Base-by-base conservation (phyloP, 1,140 invertebrate species). In the Euura saliciscinereae region DNA sequence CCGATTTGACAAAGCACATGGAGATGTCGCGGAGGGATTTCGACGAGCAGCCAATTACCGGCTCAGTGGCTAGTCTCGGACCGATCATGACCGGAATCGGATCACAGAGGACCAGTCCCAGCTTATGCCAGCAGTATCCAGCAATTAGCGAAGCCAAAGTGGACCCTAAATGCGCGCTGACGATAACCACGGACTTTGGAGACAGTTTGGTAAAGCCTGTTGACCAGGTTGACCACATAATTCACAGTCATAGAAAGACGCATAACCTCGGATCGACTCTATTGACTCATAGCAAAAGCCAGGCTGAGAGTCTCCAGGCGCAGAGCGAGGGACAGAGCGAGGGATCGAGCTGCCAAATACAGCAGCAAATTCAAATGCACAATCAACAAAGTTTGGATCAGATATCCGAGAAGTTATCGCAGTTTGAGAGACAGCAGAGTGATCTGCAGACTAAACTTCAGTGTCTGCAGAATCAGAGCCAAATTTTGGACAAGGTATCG, bases 1-100 rank as follows among this genome's bases (percentile, higher is more conserved):
- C 86, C 1, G 86, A 88, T 75, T 74, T 88, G 0, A 87, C 85
- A 0, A 88, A 88, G 28, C 86, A 87, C 51, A 85, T 86, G 80
- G 86, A 88, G 68, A 78, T 87, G 4, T 77, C 81, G 0, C 80
- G 85, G 2, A 88, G 87, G 51, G 86, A 88, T 66, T 87, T 87
- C 43, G 86, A 88, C 0, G 86, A 87, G 59, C 86, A 87, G 67
- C 85, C 84, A 0, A 79, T 86, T 8, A 83, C 82, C 6, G 85
- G 86, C 11, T 87, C 86, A 0, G 84, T 86, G 0, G 79, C 82
- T 0, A 87, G 87, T 71, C 81, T 88, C 5, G 84, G 80, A 2
- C 80, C 85, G 0, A 68, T 81, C 1, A 74, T 66, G 45, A 69
- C 75, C 6, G 75, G 81, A 0, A 71, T 73, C n/a, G 68, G 80